These are phyloP conservation scores for Pseudomyrmex dendroicus DNA, from an alignment of 1,140 invertebrate species.

Conservation along the genomic window DNA sequence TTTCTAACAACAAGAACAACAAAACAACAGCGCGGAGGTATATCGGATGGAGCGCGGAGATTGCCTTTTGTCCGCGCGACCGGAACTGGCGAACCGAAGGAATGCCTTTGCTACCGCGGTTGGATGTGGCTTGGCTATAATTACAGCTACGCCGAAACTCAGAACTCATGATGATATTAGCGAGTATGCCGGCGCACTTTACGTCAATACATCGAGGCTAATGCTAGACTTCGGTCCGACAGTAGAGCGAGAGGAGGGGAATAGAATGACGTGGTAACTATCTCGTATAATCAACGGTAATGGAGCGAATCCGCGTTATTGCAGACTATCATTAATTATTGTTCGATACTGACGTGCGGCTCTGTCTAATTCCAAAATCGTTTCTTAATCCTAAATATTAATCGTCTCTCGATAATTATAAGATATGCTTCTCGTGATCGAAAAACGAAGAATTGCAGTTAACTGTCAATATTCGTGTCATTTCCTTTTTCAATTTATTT, in stretches of 20 bases:
- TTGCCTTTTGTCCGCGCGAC: constrained; percentile 68
- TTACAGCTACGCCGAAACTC: constrained; percentile 67
- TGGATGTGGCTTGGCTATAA: constrained; percentile 58
- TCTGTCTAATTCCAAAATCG: constrained; percentile 9
- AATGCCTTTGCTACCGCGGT: constrained; percentile 70
- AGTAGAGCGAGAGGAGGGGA: background rate
- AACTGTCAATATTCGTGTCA: background rate
- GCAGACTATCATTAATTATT: constrained; percentile 46
- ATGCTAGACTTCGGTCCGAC: constrained; percentile 27
- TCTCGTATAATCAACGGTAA: constrained; percentile 54
- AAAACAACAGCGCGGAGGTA: background rate
- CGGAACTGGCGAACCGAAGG: constrained; percentile 63
- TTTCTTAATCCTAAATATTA: constrained; percentile 52
- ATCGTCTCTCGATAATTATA: constrained; percentile 11
- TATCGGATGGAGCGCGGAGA: constrained; percentile 29
- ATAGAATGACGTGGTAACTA: constrained; percentile 51
- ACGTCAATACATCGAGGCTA: constrained; percentile 60
- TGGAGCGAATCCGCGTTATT: constrained; percentile 51
- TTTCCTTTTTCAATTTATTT: constrained; percentile 15
- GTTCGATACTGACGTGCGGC: constrained; percentile 38
- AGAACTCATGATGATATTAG: constrained; percentile 66
- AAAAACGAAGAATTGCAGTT: background rate
- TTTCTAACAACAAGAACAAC: constrained; percentile 31
- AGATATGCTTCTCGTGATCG: background rate
- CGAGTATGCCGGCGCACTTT: constrained; percentile 43